A percentile compares a stretch with the other conserved stretches of the same genome.
phyloP scores from a whole-genome alignment of 2,888 invertebrate genomes.

The Ametastegia equiseti region DNA sequence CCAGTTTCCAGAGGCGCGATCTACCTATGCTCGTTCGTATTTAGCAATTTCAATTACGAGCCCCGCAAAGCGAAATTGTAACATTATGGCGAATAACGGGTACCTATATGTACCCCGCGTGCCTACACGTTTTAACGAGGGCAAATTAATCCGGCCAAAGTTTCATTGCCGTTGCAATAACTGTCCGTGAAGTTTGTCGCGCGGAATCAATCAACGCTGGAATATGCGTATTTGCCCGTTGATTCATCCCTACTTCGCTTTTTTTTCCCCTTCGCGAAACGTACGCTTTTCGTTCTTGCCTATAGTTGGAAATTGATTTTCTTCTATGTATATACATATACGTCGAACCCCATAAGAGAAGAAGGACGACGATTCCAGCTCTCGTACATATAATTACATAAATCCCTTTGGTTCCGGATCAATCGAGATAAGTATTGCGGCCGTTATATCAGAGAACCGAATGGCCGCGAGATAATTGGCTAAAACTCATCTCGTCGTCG shows the following conservation, averaged over 20 bases:
- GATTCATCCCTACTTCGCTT: too few species aligned
- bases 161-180: neutral
- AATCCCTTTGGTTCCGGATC: conserved; percentile 44
- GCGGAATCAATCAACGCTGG: conserved; percentile 13
- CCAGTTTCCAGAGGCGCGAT: too few species aligned
- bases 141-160: neutral
- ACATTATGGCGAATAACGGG: neutral
- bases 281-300: too few species aligned
- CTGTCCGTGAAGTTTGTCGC: neutral
- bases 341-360: neutral
- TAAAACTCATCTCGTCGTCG: conserved; percentile 43
- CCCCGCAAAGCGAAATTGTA: neutral
- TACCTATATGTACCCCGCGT: too few species aligned
- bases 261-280: too few species aligned
- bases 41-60: neutral
- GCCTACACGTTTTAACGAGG: neutral
- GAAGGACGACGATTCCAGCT: neutral
- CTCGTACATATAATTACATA: conserved; percentile 2
- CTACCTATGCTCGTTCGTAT: neutral
- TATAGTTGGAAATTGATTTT: too few species aligned
- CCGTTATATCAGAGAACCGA: conserved; percentile 2
- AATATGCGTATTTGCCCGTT: too few species aligned
- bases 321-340: neutral
- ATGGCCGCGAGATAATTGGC: conserved; percentile 42
- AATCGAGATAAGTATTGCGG: conserved; percentile 43